Base-by-base conservation (phyloP, 1,140 invertebrate genomes). In the Bombus pascuorum region DNA sequence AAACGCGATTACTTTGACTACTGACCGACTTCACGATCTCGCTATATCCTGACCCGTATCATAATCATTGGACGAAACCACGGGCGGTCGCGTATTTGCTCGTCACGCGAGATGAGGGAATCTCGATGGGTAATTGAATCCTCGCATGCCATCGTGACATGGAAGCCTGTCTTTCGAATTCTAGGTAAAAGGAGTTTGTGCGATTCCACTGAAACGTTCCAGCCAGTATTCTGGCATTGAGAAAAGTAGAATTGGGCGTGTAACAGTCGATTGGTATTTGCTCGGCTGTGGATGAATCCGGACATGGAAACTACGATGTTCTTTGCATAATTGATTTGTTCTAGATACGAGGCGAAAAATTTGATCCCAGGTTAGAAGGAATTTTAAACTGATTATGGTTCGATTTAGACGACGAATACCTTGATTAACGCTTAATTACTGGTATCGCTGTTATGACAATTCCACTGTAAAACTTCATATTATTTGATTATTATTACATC, bases 121-220 rank as follows among this genome's bases (percentile, higher is more conserved):
- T 44, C 76, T 78, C n/a, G 62, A 66, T 59, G 62, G 39, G 39
- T 39, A 78, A 78, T 78, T 78, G 76, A 78, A 78, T 78, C 42
- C 76, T 78, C 62, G 76, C 76, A 39, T 78, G 59, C n/a, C 59
- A 66, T 22, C 39, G 37, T 66, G 25, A 28, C 34, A 57, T 37
- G 74, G 32, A 59, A 37, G 32, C 74, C 74, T 76, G 74, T 76
- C 34, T 57, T 28, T 59, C 34, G 47, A 59, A 57, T 76, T 37
- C 74, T 76, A n/a, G 34, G 74, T 37, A 57, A 76, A 12, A 76
- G 47, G 22, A 57, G 74, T 57, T 59, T 34, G 34, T 53, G 34
- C 47, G 53, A 34, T 76, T 76, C 47, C 32, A 75, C 12, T 28
- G 47, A 76, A 76, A 37, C 42, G 42, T 76, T 76, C 53, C 4